Base-by-base conservation (phyloP, 2,888 invertebrate species). In the Crematogaster levior region DNA sequence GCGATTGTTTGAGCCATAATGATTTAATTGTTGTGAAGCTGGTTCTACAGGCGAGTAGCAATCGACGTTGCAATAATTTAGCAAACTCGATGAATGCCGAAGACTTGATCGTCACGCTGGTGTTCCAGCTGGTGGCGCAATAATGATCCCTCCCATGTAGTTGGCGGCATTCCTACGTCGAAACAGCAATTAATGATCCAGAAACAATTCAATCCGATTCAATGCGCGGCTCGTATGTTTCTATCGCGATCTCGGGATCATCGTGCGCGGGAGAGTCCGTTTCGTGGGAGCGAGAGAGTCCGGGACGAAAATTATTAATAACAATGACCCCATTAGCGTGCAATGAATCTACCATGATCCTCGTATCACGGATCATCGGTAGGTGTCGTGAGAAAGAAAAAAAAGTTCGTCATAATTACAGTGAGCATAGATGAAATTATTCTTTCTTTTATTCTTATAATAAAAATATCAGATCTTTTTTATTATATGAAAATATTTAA, bases 241-340 rank as follows among this genome's bases (percentile, higher is more conserved):
- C 21, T 74, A 84, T 81, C 84, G 40, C 74, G 65, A n/a, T 61
- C 70, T 21, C 65, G 63, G 43, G 74, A 83, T 81, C 56, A 66
- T 79, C 74, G 81, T 43, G 56, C 63, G 43, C 63, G 18, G 40
- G 24, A 30, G 53, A 74, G 65, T 24, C 56, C 79, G 34, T 72
- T 46, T n/a, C 56, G 48, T 46, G 68, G 53, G 72, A 72, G 80
- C 34, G 53, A 61, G 24, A 61, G 43, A 77, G 51, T 61, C 63
- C 80, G 65, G 72, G 81, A 83, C 46, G 65, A 74, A 80, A 81
- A 68, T 75, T 82, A 87, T 90, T 83, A 74, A 82, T 85, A 85
- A 75, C 83, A 81, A 82, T 75, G 83, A 85, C 63, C 68, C 72
- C 63, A 84, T 84, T 87, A 75, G 80, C 30, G 56, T 27, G 60